Conservation (phyloP, 1,140 invertebrate species). For the Schlechtendalia chinensis region DNA sequence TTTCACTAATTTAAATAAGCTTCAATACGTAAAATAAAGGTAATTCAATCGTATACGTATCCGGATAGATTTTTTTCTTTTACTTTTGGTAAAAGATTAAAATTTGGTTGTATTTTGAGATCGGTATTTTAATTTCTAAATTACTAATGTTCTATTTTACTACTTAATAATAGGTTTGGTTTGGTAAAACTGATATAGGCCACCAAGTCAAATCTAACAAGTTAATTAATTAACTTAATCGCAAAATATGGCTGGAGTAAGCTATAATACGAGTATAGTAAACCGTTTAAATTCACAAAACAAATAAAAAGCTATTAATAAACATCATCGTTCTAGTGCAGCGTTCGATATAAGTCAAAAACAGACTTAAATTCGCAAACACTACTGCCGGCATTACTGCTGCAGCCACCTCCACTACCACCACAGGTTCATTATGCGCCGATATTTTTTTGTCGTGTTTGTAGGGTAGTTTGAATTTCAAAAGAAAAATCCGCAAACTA, state of each 20-base stretch:
- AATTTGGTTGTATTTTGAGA: too few relatives aligned
- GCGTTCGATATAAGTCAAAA: conserved; percentile 38
- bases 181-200: background rate
- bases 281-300: conserved; percentile 22
- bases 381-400: background rate
- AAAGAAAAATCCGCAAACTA: conserved; percentile 31
- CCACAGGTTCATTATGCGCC: conserved; percentile 31
- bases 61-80: too few relatives aligned
- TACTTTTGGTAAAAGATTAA: too few relatives aligned
- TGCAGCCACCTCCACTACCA: background rate
- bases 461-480: conserved; percentile 41
- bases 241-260: background rate
- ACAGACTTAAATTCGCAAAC: conserved; percentile 16
- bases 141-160: too few relatives aligned
- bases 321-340: conserved; percentile 32
- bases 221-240: conserved; percentile 12
- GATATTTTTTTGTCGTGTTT: conserved; percentile 2
- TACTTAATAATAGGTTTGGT: background rate
- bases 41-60: too few relatives aligned
- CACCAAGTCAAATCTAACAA: background rate
- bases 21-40: too few relatives aligned
- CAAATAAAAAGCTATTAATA: conserved; percentile 42
- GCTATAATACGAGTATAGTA: background rate
- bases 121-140: too few relatives aligned
- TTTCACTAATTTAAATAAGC: too few relatives aligned